Evolutionary conservation across 2,797 vertebrate species (phyloP), one percentile per base, ranked within the genome.

Genomic region (Argya squamiceps): DNA sequence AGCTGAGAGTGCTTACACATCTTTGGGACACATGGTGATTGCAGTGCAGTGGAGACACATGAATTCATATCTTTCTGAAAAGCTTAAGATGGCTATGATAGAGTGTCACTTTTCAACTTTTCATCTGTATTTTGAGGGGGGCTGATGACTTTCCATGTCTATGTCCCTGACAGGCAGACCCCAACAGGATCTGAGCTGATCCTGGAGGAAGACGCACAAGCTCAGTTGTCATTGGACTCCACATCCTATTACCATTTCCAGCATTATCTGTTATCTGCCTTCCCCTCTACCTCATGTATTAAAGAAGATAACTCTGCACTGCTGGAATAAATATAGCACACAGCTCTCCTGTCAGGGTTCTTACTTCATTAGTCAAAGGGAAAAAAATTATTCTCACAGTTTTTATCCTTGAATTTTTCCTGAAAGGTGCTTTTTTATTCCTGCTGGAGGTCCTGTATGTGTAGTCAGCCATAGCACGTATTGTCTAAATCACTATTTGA

Each of bases 331-430:
- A 87, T 90, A 82, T 60, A 96, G 67, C 83, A 65, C 44, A 59
- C 15, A 60, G 39, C 55, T 63, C 44, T 79, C 41, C 74, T 94
- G 83, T 76, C 88, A 92, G 65, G 49, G 20, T 90, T 12, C 69
- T 88, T 94, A 70, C 88, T 95, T 88, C 93, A 89, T 95, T 92
- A 91, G 81, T 59, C 86, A 79, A 92, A 92, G 50, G 21, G 15
- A 44, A 79, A 88, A 88, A 88, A 65, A 36, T 8, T 0, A 59
- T 92, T 43, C 69, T 92, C 10, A 16, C 47, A 56, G 47, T 63
- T 89, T 88, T 96, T 81, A 59, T 86, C 67, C 59, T 76, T 70
- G 36, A 39, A 77, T 67, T 86, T 93, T 92, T 94, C 58, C 41
- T 68, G 26, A 52, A 84, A 73, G 10, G 11, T 9, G 0, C 6